Percentiles rank a stretch among this genome's conserved stretches.
phyloP scores from a whole-genome alignment of 2,797 vertebrate species.

The Hippocampus kuda region DNA sequence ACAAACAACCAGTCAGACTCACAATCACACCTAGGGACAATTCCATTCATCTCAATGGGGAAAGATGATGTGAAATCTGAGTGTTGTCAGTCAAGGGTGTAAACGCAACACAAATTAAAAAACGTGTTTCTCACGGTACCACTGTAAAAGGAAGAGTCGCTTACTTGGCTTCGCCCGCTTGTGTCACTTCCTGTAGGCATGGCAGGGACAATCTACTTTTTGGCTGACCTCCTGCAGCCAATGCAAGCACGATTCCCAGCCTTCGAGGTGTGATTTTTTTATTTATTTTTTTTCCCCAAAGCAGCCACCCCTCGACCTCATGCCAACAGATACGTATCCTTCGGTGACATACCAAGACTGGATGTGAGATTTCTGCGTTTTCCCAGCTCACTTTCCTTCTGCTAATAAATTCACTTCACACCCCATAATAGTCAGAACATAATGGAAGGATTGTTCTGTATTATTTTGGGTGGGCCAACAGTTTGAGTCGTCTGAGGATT shows the following conservation, averaged over 20 bases:
- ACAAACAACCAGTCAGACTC: no score
- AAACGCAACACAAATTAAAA: no score
- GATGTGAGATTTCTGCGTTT: neutral
- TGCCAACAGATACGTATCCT: constrained; percentile 8
- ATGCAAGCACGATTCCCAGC: constrained; percentile 82
- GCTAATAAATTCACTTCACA: neutral
- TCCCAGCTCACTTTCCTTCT: neutral
- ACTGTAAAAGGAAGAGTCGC: neutral
- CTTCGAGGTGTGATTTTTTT: constrained; percentile 76
- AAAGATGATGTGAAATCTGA: no score
- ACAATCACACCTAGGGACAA: no score
- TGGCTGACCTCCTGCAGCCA: constrained; percentile 85
- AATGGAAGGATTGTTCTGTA: neutral
- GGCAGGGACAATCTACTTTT: constrained; percentile 96
- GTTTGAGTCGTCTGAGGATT: neutral
- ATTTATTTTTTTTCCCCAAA: no score
- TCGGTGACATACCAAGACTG: neutral
- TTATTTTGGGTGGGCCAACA: neutral
- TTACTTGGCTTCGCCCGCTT: neutral
- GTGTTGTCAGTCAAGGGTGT: no score
- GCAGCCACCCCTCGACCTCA: neutral
- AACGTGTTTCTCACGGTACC: no score
- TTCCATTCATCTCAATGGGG: no score
- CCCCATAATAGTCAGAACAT: neutral
- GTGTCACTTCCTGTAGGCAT: constrained; percentile 70